These are phyloP conservation scores for Enoplosus armatus DNA, from an alignment of 2,797 vertebrate genomes.

Conservation along the genomic window DNA sequence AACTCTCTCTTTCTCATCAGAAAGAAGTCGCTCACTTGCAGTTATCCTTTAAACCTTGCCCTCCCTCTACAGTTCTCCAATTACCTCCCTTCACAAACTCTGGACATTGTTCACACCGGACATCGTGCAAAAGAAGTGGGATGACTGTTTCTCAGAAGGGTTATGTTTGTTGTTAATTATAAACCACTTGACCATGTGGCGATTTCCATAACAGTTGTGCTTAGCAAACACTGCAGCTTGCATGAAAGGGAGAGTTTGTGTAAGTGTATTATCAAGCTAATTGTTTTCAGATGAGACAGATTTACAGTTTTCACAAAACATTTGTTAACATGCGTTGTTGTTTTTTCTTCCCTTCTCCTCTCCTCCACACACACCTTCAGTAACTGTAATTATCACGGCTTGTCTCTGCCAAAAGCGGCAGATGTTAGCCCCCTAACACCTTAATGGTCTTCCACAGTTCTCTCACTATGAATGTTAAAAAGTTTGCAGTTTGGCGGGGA, in stretches of 20 bases:
- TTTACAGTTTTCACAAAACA: conserved; percentile 36
- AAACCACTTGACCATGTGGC: conserved; percentile 33
- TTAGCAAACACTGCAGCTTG: not conserved
- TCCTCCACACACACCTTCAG: conserved; percentile 33
- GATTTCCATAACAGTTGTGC: conserved; percentile 21
- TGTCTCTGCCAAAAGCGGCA: conserved; percentile 56
- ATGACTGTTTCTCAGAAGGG: conserved; percentile 29
- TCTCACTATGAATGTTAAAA: conserved; percentile 55
- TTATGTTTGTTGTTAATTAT: conserved; percentile 40
- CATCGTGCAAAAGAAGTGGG: conserved; percentile 19
- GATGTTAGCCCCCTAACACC: conserved; percentile 59
- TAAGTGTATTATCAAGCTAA: conserved; percentile 6
- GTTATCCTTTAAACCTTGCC: conserved; percentile 26
- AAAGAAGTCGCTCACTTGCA: conserved; percentile 8
- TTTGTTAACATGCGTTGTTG: conserved; percentile 33
- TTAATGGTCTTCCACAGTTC: conserved; percentile 37
- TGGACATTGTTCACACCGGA: conserved; percentile 28
- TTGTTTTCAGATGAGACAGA: conserved; percentile 41
- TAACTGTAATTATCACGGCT: conserved; percentile 45
- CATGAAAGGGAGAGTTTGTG: conserved; percentile 18
- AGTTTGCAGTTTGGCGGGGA: conserved; percentile 19
- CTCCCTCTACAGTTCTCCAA: not conserved
- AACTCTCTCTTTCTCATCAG: conserved; percentile 15
- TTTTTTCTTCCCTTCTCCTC: not conserved
- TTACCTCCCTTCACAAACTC: conserved; percentile 9